Percentiles rank a stretch among this genome's conserved stretches.
Conservation (phyloP, 2,888 invertebrate species). For the Rhingia rostrata region DNA sequence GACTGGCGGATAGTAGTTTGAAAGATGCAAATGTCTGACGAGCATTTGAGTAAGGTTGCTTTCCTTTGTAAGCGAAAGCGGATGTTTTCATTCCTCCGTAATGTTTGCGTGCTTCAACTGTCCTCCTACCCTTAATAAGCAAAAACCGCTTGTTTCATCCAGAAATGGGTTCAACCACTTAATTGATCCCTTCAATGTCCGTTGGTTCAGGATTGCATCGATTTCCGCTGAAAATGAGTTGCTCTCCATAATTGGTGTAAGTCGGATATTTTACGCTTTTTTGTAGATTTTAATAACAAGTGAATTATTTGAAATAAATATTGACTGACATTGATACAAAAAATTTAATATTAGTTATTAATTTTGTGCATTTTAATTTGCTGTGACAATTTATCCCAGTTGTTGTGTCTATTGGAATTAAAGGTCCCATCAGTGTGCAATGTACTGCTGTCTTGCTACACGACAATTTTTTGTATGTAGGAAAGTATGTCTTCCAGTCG, state of each 20-base stretch:
- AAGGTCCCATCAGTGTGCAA: conserved; percentile 12
- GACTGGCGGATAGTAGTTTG: no score
- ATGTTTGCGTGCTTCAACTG: no score
- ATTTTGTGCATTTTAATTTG: conserved; percentile 12
- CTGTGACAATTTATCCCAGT: conserved; percentile 25
- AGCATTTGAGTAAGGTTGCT: no score
- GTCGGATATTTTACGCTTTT: no score
- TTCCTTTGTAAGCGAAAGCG: background rate
- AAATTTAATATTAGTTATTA: conserved; percentile 7
- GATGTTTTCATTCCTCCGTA: background rate
- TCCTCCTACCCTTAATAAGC: background rate
- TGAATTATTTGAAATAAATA: conserved; percentile 20
- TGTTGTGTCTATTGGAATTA: conserved; percentile 13
- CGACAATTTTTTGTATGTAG: conserved; percentile 15
- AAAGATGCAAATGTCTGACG: no score
- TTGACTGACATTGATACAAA: conserved; percentile 5
- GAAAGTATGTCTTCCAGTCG: conserved; percentile 11
- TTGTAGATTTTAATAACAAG: conserved; percentile 21
- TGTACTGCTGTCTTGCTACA: conserved; percentile 15
- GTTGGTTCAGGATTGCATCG: no score
- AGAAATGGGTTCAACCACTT: background rate
- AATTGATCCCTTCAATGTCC: no score
- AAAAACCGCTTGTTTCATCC: background rate
- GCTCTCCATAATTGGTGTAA: no score
- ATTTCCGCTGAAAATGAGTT: no score